A percentile compares a stretch with the other conserved stretches of the same genome.
Evolutionary conservation across 1,140 invertebrate species (phyloP).

Genomic region (Anoplophora glabripennis): DNA sequence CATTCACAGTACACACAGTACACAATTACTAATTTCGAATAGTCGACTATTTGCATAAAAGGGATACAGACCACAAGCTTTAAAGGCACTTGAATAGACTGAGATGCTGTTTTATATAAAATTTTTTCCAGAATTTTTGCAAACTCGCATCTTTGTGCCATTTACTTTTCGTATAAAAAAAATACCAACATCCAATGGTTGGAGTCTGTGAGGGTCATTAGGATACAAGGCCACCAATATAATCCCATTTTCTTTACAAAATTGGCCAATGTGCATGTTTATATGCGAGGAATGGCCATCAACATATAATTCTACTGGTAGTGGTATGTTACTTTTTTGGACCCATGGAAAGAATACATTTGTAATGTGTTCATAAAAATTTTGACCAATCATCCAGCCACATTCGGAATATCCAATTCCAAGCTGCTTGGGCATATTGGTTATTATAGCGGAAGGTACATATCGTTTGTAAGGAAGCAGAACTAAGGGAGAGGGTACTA

Average conservation of each 20-base stretch:
- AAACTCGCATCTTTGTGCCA: conserved; percentile 32
- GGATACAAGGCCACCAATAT: too few species aligned
- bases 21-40: neutral
- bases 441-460: neutral
- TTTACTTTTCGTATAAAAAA: conserved; percentile 39
- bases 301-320: too few species aligned
- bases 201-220: too few species aligned
- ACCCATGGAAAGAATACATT: too few species aligned
- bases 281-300: too few species aligned
- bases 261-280: too few species aligned
- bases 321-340: too few species aligned
- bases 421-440: neutral
- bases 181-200: too few species aligned
- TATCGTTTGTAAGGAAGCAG: neutral
- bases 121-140: conserved; percentile 7
- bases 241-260: too few species aligned
- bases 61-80: conserved; percentile 3
- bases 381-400: conserved; percentile 48
- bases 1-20: too few species aligned
- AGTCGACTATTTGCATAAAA: conserved; percentile 8
- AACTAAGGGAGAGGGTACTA: conserved; percentile 36
- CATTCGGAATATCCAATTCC: conserved; percentile 41
- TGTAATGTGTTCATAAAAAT: conserved; percentile 50
- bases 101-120: conserved; percentile 1
- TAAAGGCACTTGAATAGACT: conserved; percentile 3